Conservation (phyloP, 1,140 invertebrate species). For the Papilio aristodemus region DNA sequence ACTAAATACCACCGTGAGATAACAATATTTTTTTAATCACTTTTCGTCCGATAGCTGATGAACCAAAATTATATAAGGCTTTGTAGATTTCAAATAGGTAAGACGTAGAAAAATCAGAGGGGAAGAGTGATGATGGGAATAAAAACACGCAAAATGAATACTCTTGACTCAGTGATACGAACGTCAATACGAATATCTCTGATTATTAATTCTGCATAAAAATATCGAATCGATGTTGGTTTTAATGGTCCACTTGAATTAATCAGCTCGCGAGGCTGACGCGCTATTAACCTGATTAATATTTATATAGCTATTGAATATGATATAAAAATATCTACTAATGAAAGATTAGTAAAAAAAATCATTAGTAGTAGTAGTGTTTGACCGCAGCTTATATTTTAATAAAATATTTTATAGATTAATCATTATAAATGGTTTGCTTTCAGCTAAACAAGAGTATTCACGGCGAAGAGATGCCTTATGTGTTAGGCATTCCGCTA, state of each 20-base stretch:
- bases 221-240: not conserved
- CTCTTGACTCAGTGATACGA: not conserved
- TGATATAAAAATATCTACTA: not conserved
- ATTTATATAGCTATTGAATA: conserved; percentile 6
- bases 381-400: not conserved
- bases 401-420: not conserved
- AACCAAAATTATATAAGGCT: too few species aligned
- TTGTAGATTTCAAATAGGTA: too few species aligned
- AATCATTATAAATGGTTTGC: conserved; percentile 4
- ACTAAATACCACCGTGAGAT: too few species aligned
- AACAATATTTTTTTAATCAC: too few species aligned
- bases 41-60: too few species aligned
- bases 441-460: conserved; percentile 83
- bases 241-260: conserved; percentile 20
- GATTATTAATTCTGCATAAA: conserved; percentile 1
- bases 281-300: conserved; percentile 16
- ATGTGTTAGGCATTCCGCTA: conserved; percentile 94
- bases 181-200: not conserved
- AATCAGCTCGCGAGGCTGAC: not conserved
- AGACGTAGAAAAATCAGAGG: too few species aligned
- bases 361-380: conserved; percentile 1
- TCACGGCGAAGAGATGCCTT: conserved; percentile 94
- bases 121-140: too few species aligned
- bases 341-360: not conserved
- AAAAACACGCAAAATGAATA: too few species aligned